phyloP scores from a whole-genome alignment of 2,797 vertebrate genomes.

The Acropternis orthonyx region DNA sequence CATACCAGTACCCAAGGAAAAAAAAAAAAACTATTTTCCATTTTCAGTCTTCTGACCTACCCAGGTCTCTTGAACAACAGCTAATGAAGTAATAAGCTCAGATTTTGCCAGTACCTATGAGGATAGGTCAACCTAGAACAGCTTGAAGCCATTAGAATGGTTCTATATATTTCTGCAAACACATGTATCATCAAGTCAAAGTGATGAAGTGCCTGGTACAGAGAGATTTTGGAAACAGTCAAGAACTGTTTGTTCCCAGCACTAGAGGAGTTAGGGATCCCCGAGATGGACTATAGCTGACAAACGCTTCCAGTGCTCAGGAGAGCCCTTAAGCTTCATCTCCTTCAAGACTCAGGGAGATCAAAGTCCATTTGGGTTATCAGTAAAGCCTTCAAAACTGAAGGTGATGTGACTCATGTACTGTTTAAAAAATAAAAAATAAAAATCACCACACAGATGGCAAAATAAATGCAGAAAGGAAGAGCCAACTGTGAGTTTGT shows the following conservation, averaged over 20 bases:
- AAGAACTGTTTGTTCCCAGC: conserved; percentile 51
- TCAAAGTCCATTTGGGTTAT: neutral
- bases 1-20: neutral
- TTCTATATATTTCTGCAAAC: conserved; percentile 12
- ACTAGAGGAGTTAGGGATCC: conserved; percentile 14
- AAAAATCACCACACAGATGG: conserved; percentile 13
- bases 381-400: conserved; percentile 40
- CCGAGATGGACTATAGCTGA: neutral
- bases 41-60: neutral
- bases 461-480: conserved; percentile 47
- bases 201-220: conserved; percentile 10
- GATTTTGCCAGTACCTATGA: conserved; percentile 32
- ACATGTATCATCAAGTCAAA: conserved; percentile 7
- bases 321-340: conserved; percentile 16
- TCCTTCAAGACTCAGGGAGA: neutral
- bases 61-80: neutral
- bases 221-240: conserved; percentile 61
- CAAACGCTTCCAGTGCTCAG: neutral
- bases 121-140: neutral
- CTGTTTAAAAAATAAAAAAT: neutral
- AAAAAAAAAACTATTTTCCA: neutral
- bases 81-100: neutral
- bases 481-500: neutral
- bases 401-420: neutral
- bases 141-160: conserved; percentile 53